Conservation (phyloP, 1,140 invertebrate genomes). For the Parasteatoda tepidariorum region DNA sequence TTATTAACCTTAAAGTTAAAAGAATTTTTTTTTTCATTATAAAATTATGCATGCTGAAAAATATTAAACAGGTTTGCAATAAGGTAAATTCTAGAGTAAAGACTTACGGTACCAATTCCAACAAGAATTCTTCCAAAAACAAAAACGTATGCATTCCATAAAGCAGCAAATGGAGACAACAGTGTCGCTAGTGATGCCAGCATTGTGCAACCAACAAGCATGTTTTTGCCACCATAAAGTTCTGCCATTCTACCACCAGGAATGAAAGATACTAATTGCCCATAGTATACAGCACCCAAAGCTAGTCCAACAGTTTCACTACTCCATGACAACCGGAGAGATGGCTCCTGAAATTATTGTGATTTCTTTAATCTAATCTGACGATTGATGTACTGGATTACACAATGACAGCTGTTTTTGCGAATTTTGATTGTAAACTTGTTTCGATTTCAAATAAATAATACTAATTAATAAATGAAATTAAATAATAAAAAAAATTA, state of each 20-base stretch:
- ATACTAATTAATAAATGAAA: background rate
- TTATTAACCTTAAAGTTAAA: no score
- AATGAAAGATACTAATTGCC: conserved; percentile 40
- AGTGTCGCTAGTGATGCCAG: conserved; percentile 21
- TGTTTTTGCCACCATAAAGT: conserved; percentile 33
- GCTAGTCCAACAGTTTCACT: conserved; percentile 11
- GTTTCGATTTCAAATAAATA: background rate
- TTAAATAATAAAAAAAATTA: background rate
- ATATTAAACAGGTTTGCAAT: no score
- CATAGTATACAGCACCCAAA: conserved; percentile 47
- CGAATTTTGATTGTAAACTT: background rate
- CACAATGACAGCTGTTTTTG: background rate
- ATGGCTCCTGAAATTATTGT: background rate
- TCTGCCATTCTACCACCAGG: conserved; percentile 49
- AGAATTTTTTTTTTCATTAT: no score
- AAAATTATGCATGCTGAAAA: no score
- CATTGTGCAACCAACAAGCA: conserved; percentile 15
- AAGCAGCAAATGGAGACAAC: conserved; percentile 5
- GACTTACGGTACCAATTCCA: conserved; percentile 48
- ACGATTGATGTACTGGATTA: background rate
- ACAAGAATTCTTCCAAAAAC: conserved; percentile 13
- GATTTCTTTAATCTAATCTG: background rate
- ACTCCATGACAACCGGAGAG: background rate
- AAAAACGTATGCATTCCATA: conserved; percentile 24
- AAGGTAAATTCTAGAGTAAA: no score